Percentiles rank a stretch among this genome's conserved stretches.
phyloP scores from a whole-genome alignment of 2,797 vertebrate genomes.

The Urophycis tenuis region DNA sequence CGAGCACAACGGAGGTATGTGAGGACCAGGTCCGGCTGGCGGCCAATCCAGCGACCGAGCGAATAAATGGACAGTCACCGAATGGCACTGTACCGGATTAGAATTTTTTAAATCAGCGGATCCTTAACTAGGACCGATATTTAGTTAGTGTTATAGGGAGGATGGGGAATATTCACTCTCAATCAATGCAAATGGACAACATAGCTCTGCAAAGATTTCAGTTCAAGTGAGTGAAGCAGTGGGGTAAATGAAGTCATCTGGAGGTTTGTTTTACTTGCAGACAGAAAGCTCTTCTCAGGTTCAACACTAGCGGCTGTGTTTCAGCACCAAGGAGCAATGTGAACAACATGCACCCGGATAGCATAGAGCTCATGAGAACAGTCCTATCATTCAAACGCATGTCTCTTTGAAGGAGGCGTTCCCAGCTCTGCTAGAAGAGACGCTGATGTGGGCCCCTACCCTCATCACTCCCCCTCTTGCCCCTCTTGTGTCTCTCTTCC shows the following conservation, averaged over 20 bases:
- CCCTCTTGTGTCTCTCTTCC: background rate
- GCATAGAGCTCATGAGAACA: background rate
- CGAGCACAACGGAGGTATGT: conserved; percentile 82
- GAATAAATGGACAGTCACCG: too few relatives aligned
- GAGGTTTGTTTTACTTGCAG: background rate
- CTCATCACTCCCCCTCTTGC: background rate
- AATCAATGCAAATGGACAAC: background rate
- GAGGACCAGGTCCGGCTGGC: too few relatives aligned
- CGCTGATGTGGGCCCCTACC: background rate
- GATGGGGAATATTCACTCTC: background rate
- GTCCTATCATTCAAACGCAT: background rate
- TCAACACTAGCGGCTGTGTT: background rate
- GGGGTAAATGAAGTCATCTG: background rate
- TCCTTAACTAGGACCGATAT: background rate
- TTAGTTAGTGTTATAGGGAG: background rate
- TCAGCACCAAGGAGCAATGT: background rate
- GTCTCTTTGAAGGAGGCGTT: background rate
- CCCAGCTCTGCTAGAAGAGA: background rate
- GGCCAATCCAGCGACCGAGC: too few relatives aligned
- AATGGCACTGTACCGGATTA: too few relatives aligned
- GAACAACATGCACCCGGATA: background rate
- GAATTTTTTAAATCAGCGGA: too few relatives aligned
- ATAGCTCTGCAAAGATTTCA: background rate
- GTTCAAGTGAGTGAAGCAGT: background rate
- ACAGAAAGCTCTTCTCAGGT: too few relatives aligned